Evolutionary conservation across 2,888 invertebrate species (phyloP), one percentile per base, ranked within the genome.

Genomic region (Sphinx pinastri): DNA sequence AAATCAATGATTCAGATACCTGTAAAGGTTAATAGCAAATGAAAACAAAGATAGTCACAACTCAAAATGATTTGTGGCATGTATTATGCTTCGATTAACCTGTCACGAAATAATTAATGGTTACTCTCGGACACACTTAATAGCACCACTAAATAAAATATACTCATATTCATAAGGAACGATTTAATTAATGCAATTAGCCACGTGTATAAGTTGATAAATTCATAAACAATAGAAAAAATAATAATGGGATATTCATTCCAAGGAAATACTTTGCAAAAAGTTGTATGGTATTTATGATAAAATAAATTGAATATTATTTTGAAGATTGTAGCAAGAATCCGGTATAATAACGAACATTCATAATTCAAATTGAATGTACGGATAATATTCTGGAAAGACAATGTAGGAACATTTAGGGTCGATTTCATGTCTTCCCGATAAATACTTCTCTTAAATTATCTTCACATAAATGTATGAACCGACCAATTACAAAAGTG

Each of bases 161-260:
- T 47, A 19, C 60, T 19, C 60, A 16, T 60, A 16, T 60, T 47
- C 60, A 60, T 60, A 47, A 60, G 47, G 60, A 60, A 47, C 63
- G 51, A 60, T 57, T 67, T 68, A 69, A 71, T 69, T 67, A 72
- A 74, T 68, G 75, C 66, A 68, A 70, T 74, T 77, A 78, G 77
- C 79, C 75, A 81, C 81, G 16, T 54, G 16, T 10, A 54, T 16
- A 81, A 83, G 47, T n/a, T 60, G 16, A 16, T 47, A 47, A 11
- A 4, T 60, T 60, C 16, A 60, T 60, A 4, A 60, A 7, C 45
- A 5, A 10, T 12, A 12, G 6, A 52, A 54, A 54, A 54, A 54
- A 54, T 16, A 16, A 16, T 16, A 16, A 54, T 16, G 5, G 7
- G 54, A n/a, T 7, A 8, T 54, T 16, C 8, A 54, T 16, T n/a